phyloP scores from a whole-genome alignment of 2,888 invertebrate genomes.

The Dasypolia templi region DNA sequence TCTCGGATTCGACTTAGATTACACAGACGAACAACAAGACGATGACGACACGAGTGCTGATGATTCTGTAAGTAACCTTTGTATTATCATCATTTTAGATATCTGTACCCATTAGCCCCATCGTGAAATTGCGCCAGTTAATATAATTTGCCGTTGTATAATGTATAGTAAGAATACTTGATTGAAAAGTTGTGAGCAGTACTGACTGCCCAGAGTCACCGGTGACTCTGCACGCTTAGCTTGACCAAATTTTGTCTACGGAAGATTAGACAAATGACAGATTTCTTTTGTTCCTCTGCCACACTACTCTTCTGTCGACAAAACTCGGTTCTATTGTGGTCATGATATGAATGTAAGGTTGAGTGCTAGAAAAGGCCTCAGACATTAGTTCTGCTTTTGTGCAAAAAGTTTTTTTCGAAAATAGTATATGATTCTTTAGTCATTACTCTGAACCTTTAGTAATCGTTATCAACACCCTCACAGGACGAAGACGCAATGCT shows the following conservation, averaged over 20 bases:
- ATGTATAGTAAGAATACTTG: background rate
- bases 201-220: background rate
- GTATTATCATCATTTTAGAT: background rate
- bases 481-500: constrained; percentile 96
- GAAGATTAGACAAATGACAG: too few relatives aligned
- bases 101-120: background rate
- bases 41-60: constrained; percentile 98
- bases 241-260: too few relatives aligned
- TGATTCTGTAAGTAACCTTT: constrained; percentile 92
- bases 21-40: constrained; percentile 96
- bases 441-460: background rate
- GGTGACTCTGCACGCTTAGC: too few relatives aligned
- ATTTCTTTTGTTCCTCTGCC: too few relatives aligned
- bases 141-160: background rate
- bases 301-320: too few relatives aligned
- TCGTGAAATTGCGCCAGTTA: background rate
- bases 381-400: too few relatives aligned
- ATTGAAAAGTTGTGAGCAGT: background rate
- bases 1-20: constrained; percentile 94
- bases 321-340: too few relatives aligned
- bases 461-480: too few relatives aligned
- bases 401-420: too few relatives aligned
- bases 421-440: background rate
- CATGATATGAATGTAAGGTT: too few relatives aligned
- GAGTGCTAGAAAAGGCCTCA: too few relatives aligned